Conservation (phyloP, 2,797 vertebrate species). For the Cyclura pinguis region DNA sequence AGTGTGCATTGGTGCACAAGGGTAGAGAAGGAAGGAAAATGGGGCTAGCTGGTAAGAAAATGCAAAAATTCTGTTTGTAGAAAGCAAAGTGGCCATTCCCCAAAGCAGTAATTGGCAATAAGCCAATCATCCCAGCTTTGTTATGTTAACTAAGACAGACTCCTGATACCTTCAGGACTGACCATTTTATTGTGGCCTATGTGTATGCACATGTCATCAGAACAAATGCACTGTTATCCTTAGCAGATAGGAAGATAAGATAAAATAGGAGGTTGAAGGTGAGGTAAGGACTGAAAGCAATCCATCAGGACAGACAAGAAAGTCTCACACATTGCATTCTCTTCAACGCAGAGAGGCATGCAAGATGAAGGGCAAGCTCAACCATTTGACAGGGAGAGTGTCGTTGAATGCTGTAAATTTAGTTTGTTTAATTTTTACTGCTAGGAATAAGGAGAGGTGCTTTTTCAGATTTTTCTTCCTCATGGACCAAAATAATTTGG, state of each 20-base stretch:
- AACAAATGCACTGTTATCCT: background rate
- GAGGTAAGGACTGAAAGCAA: background rate
- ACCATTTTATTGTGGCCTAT: conserved; percentile 1
- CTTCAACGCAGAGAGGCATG: background rate
- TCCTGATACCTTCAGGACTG: background rate
- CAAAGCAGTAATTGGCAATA: background rate
- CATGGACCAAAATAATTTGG: too few relatives aligned
- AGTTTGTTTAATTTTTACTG: too few relatives aligned
- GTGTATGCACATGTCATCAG: background rate
- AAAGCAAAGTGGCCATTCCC: background rate
- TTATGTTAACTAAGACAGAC: background rate
- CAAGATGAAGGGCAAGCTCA: background rate
- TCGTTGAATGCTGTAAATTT: too few relatives aligned
- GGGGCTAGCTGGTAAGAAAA: background rate
- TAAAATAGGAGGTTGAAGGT: background rate
- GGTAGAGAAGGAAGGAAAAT: background rate
- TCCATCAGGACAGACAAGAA: background rate
- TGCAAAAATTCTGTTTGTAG: background rate
- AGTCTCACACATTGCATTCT: background rate
- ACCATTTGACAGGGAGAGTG: too few relatives aligned
- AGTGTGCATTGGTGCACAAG: background rate
- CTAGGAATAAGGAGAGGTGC: too few relatives aligned
- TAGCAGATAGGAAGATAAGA: background rate
- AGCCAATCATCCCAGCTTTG: background rate
- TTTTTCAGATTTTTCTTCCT: too few relatives aligned